Base-by-base conservation (phyloP, 1,140 invertebrate genomes). In the Gryon sp. region DNA sequence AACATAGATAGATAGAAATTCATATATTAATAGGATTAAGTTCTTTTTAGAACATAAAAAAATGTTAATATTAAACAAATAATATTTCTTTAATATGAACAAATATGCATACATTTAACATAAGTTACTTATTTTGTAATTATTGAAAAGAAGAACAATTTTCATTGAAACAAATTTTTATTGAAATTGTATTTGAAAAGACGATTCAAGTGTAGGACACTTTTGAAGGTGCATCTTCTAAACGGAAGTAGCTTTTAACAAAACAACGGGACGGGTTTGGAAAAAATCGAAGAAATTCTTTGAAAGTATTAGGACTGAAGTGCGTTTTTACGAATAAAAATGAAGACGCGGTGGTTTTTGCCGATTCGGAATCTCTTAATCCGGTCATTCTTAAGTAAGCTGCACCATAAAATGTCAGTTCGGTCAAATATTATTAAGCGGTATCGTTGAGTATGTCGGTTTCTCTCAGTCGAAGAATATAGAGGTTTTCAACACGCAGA, bases 351-450 rank as follows among this genome's bases (percentile, higher is more conserved):
- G 65, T 11, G 34, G 53, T 52, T 75, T 40, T 75, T 79, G 76
- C 72, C 70, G 36, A 72, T 11, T 75, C 28, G 15, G 60, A 68
- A 75, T 79, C 69, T 52, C 38, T 72, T 78, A 78, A 74, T 78
- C 70, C 57, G 48, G 76, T 75, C 76, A 79, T 79, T 79, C 75
- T 53, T 79, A 79, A 79, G 59, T 78, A 79, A 72, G 66, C 66
- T 46, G 48, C 24, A 15, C 60, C 32, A 11, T 45, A 60, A 75
- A 50, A 75, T 32, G 41, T n/a, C 19, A 34, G 48, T 12, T 41
- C 34, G 38, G 53, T 60, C 50, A 75, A 79, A 75, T 75, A 72
- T 52, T 79, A 72, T 62, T 79, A 75, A 75, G 60, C 76, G 36
- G 46, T 75, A 66, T 72, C 65, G 9, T 59, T 46, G 60, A 79